Evolutionary conservation across 2,113 vertebrate species (phyloP).

Genomic region (Dasypus novemcinctus): DNA sequence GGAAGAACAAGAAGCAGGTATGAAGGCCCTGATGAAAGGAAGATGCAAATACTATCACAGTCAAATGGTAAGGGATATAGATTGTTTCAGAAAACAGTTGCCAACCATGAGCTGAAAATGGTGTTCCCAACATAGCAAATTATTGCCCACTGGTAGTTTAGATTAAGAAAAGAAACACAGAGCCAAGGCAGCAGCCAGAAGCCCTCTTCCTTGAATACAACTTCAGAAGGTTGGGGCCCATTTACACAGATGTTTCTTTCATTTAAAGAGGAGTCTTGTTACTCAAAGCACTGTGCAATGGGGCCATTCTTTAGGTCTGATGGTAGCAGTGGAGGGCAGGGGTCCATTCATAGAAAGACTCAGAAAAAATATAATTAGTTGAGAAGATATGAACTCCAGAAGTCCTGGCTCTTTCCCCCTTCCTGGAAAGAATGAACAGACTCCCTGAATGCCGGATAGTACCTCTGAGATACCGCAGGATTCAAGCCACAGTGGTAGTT

Average conservation of each 20-base stretch:
- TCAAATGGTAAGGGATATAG: not conserved
- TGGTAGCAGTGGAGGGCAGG: not conserved
- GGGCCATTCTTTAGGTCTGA: not conserved
- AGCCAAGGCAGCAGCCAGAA: not conserved
- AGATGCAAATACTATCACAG: not conserved
- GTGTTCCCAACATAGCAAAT: not conserved
- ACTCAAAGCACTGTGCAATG: not conserved
- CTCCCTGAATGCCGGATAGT: not conserved
- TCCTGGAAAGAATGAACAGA: not conserved
- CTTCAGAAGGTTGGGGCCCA: not conserved
- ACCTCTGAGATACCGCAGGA: not conserved
- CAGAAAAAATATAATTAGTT: not conserved
- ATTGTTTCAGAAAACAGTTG: not conserved
- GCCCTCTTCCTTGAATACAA: not conserved
- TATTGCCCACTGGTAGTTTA: not conserved
- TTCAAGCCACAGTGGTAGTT: not conserved
- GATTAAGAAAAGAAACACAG: not conserved
- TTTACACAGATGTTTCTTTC: not conserved
- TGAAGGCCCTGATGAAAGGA: not conserved
- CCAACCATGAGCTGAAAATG: not conserved
- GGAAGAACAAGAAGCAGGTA: not conserved
- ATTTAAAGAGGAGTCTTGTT: not conserved
- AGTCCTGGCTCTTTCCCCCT: not conserved
- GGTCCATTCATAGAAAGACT: not conserved
- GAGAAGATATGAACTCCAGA: not conserved